Evolutionary conservation across 2,888 invertebrate species (phyloP), one percentile per base, ranked within the genome.

Genomic region (Cheilosia grossa): DNA sequence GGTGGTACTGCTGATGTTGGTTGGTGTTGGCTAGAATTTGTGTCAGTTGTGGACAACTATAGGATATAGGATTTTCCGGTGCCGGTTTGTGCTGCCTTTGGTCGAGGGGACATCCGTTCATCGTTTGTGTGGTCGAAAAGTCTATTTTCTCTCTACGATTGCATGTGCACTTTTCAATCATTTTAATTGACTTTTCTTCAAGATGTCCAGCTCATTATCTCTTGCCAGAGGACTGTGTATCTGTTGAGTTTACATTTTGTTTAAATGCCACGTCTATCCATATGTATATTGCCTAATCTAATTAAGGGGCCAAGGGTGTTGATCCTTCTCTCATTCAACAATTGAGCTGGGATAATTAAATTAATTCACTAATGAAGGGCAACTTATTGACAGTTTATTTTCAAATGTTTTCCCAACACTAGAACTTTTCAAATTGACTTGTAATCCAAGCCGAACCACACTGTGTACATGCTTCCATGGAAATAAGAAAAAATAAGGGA

Each of bases 1-100:
- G 44, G 24, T 83, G 51, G 61, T 82, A 64, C 21, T 79, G 51
- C 24, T 72, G 72, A 61, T 72, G 73, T 54, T 70, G 51, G 47
- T 74, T 58, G 56, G 81, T 77, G 73, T 82, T 89, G 70, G 88
- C 17, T 63, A 67, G 44, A 72, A 67, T 75, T 53, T 88, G 88
- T 61, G 87, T 87, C 81, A 91, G 82, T 86, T 91, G 91, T 59
- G 91, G 91, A 82, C 91, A 91, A 88, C 91, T 91, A 87, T 91
- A 89, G 88, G 91, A 91, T 54, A 91, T 77, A 53, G 75, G 81
- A 81, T 81, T 72, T 63, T 85, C 85, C 67, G 81, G 67, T 77
- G 82, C 82, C 79, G 82, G 81, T 69, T 79, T 63, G 37, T 87
- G 74, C 24, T 87, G 74, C 58, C 53, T 72, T 58, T 85, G 58